Evolutionary conservation across 2,888 invertebrate genomes (phyloP).

Genomic region (Drosophila fulvimacula): DNA sequence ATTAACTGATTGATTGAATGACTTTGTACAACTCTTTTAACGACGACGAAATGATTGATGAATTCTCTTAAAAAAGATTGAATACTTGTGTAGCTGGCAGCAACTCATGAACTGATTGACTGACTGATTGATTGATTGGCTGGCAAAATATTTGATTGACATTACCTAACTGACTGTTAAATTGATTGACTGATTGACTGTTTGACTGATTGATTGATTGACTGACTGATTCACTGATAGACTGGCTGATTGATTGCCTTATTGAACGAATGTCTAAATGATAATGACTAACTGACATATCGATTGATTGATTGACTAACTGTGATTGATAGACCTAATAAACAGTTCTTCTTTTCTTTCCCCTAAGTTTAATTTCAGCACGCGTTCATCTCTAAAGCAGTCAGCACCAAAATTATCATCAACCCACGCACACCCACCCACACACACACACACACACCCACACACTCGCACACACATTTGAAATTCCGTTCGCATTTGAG

Average conservation of each 20-base stretch:
- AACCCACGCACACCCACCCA: constrained; percentile 9
- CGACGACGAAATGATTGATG: no score
- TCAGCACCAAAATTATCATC: constrained; percentile 53
- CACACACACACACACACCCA: constrained; percentile 5
- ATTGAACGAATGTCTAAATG: no score
- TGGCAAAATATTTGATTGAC: background rate
- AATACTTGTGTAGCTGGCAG: no score
- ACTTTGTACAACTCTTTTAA: no score
- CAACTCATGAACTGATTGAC: no score
- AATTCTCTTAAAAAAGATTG: no score
- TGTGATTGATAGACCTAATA: background rate
- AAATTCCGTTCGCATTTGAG: constrained; percentile 50
- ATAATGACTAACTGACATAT: background rate
- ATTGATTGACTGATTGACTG: background rate
- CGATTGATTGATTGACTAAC: no score
- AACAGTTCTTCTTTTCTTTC: background rate
- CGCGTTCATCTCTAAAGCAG: constrained; percentile 19
- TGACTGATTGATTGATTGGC: background rate
- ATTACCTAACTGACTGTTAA: background rate
- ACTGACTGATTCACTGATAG: background rate
- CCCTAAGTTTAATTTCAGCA: background rate
- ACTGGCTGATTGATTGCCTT: background rate
- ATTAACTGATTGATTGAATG: background rate
- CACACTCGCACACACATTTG: constrained; percentile 16
- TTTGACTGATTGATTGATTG: background rate